Evolutionary conservation across 2,113 vertebrate genomes (phyloP).

Genomic region (Pao palembangensis): DNA sequence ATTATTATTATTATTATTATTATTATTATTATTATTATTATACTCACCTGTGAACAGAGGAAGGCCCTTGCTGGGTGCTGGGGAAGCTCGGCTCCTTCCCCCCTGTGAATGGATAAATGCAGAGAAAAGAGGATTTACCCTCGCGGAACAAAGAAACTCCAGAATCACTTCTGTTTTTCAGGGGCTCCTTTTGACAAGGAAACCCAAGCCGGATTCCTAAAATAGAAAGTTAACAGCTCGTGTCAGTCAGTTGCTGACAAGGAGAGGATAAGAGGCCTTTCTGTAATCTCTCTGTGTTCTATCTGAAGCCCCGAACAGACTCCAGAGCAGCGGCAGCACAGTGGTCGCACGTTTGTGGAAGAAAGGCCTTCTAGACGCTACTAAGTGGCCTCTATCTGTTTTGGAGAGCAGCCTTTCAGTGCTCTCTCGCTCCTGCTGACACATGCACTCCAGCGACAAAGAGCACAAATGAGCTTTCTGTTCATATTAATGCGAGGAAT

Average conservation of each 20-base stretch:
- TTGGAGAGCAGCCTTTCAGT: constrained; percentile 60
- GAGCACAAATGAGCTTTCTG: constrained; percentile 19
- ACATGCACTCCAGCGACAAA: constrained; percentile 48
- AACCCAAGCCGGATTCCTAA: constrained; percentile 75
- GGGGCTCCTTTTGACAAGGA: constrained; percentile 63
- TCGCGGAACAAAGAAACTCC: constrained; percentile 63
- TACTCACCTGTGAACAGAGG: constrained; percentile 47
- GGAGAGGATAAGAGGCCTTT: constrained; percentile 75
- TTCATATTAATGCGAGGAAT: constrained; percentile 12
- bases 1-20: too few relatives aligned
- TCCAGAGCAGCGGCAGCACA: constrained; percentile 53
- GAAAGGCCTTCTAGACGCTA: constrained; percentile 55
- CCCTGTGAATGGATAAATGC: constrained; percentile 60
- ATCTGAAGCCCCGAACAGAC: constrained; percentile 69
- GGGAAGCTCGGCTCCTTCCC: constrained; percentile 69
- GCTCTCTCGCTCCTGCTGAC: constrained; percentile 53
- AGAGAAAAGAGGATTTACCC: constrained; percentile 43
- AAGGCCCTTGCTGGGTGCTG: constrained; percentile 47
- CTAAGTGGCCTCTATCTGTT: constrained; percentile 69
- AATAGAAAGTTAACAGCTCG: constrained; percentile 84
- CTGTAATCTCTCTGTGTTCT: constrained; percentile 64
- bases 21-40: too few relatives aligned
- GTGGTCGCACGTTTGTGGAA: constrained; percentile 51
- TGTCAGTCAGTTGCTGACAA: constrained; percentile 82
- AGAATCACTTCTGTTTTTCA: constrained; percentile 59